Evolutionary conservation across 2,113 vertebrate genomes (phyloP).

Genomic region (Scortum barcoo): DNA sequence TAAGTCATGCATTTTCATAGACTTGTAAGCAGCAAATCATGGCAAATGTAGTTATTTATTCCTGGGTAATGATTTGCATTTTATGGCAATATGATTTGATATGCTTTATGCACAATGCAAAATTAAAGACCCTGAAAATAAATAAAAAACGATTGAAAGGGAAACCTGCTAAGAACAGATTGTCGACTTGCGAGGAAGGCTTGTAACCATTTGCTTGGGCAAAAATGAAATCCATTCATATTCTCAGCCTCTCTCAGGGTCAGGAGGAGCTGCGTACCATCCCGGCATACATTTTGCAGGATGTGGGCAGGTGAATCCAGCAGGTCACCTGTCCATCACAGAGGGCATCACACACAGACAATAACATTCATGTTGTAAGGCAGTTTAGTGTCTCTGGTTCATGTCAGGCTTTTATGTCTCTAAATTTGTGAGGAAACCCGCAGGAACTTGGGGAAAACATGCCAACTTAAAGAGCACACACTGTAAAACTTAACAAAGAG

Average conservation of each 20-base stretch:
- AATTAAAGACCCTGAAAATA: conserved; percentile 44
- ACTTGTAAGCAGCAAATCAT: conserved; percentile 60
- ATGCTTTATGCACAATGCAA: conserved; percentile 34
- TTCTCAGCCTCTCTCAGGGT: conserved; percentile 31
- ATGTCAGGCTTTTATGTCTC: neutral
- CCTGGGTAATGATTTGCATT: conserved; percentile 32
- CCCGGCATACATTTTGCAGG: conserved; percentile 10
- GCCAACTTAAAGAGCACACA: conserved; percentile 26
- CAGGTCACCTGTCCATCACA: conserved; percentile 35
- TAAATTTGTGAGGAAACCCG: neutral
- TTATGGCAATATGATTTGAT: conserved; percentile 46
- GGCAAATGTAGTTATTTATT: conserved; percentile 47
- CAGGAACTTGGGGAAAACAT: conserved; percentile 15
- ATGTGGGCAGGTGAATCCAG: neutral
- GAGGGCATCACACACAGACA: conserved; percentile 7
- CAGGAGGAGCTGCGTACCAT: neutral
- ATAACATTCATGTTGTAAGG: neutral
- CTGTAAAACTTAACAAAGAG: conserved; percentile 39
- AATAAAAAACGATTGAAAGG: conserved; percentile 9
- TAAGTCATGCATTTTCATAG: conserved; percentile 57
- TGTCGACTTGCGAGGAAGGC: conserved; percentile 31
- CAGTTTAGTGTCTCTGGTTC: conserved; percentile 25
- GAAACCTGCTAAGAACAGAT: conserved; percentile 33
- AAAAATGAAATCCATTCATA: conserved; percentile 42
- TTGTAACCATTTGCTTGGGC: conserved; percentile 31